Base-by-base conservation (phyloP, 2,113 vertebrate genomes). In the Alligator mississippiensis region DNA sequence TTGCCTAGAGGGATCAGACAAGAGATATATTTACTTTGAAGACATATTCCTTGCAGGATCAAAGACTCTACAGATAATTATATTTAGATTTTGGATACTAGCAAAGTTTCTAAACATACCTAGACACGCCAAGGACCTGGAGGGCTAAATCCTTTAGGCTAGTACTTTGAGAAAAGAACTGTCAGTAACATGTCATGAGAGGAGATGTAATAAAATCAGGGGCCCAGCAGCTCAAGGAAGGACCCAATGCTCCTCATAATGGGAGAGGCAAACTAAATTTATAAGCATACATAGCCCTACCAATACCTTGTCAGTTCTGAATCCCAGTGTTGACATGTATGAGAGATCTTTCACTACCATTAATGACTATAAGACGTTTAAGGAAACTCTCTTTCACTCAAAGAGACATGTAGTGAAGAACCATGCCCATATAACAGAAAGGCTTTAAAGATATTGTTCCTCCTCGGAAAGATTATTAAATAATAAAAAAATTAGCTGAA, bases 11-110 rank as follows among this genome's bases (percentile, higher is more conserved):
- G 68, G 16, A 90, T 81, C 38, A 58, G 60, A 62, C 78, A 77
- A 92, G 82, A 87, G 8, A 82, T 89, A 87, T 90, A 80, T 92
- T 92, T 85, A 72, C 38, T 81, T 4, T 82, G 94, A 85, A 72
- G 30, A 90, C 19, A 61, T 81, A 81, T 84, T 92, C 60, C 90
- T 91, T 72, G 64, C 63, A 68, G 27, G 64, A 92, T 5, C 2
- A 80, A 64, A 78, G 59, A 83, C 47, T 9, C 66, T 91, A 68
- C 82, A 63, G 60, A 84, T 82, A 1, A 77, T 89, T 82, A 80
- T 80, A 60, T 60, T 93, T 92, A 76, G 14, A 60, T 89, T 92
- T 59, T 92, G 28, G 9, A 64, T 38, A 61, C 19, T 89, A 57
- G 72, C 90, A 91, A 95, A 27, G 9, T 89, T 83, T 92, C 9